Base-by-base conservation (phyloP, 2,888 invertebrate species). In the Odontomyia ornata region DNA sequence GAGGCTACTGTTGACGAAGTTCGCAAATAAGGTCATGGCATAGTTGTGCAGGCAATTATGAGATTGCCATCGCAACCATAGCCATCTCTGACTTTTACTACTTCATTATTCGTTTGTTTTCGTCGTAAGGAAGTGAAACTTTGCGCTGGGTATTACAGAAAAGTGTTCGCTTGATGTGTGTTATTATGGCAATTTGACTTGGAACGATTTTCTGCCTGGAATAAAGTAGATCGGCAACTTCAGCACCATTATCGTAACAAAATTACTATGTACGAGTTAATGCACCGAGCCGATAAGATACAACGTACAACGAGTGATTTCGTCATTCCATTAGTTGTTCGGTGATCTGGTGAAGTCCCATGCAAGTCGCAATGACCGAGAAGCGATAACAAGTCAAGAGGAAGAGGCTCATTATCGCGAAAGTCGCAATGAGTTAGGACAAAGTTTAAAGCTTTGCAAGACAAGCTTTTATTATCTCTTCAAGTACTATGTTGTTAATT, bases 41-140 rank as follows among this genome's bases (percentile, higher is more conserved):
- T 30, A 73, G 28, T 73, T 72, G 72, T 72, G 57, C 72, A 56
- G 30, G 21, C 56, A 73, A 43, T 73, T 57, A 57, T 18, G 21
- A 21, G 73, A 73, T 60, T 57, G 36, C 60, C 18, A 56, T 56
- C 72, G 21, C 36, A 27, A 52, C 71, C 36, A 9, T 5, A 28
- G 21, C 69, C 21, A 11, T 27, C 7, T 27, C 62, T 23, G 7
- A 27, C 25, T 62, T 62, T 62, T 62, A 62, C 27, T 60, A 27
- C 62, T 27, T 62, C 27, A 27, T 62, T 27, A 27, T 27, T 23
- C 23, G 62, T n/a, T 62, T 62, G 60, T 18, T 60, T 25, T 25
- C 25, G 11, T 21, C 28, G 62, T 27, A 27, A 65, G 65, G 65
- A 30, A 65, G 65, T 36, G 36, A 65, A 65, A 65, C 23, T 30